Conservation (phyloP, 2,797 vertebrate species). For the Atherinosoma microstoma region DNA sequence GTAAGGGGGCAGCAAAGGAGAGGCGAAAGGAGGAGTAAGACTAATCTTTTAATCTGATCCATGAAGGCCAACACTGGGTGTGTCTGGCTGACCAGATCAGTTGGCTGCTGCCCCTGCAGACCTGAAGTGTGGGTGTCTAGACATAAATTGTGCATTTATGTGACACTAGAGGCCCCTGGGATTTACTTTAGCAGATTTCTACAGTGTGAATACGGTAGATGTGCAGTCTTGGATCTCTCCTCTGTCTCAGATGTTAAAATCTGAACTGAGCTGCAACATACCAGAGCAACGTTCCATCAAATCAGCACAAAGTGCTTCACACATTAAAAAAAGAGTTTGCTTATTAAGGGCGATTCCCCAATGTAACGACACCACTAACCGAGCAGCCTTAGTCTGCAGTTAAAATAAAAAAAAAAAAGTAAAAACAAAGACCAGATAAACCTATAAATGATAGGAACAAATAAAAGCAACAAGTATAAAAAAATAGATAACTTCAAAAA, state of each 20-base stretch:
- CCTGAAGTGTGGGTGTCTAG: slow-evolving; percentile 22
- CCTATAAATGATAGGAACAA: no score
- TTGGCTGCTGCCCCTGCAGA: slow-evolving; percentile 28
- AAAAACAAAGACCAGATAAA: no score
- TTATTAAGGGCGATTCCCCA: no score
- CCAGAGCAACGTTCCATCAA: not conserved
- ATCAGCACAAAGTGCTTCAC: no score
- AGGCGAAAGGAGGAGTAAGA: slow-evolving; percentile 39
- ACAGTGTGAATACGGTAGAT: not conserved
- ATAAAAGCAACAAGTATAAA: no score
- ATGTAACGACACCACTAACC: no score
- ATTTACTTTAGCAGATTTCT: not conserved
- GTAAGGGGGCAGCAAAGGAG: slow-evolving; percentile 5
- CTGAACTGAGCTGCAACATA: not conserved
- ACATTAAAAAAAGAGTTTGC: no score
- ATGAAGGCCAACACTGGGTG: slow-evolving; percentile 44
- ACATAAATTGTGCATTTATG: slow-evolving; percentile 23
- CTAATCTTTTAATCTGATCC: slow-evolving; percentile 57
- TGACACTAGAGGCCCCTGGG: slow-evolving; percentile 21
- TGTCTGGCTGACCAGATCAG: slow-evolving; percentile 56
- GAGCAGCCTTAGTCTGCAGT: no score
- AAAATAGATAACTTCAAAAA: no score
- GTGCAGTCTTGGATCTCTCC: not conserved
- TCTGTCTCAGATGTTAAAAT: slow-evolving; percentile 14
- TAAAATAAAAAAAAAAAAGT: no score